Conservation (phyloP, 1,140 invertebrate species). For the Sycophila sp. region DNA sequence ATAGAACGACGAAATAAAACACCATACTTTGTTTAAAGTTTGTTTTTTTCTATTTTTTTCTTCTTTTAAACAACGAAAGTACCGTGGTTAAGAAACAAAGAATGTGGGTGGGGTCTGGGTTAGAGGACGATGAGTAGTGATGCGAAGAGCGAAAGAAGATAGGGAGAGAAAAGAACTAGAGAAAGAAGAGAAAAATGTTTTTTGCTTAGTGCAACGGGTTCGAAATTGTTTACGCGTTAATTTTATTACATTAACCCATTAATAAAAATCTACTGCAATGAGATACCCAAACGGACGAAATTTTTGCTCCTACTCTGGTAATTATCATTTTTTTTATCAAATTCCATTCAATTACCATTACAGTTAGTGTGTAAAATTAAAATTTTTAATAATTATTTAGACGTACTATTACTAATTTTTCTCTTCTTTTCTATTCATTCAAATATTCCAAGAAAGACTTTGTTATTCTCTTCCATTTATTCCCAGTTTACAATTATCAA, state of each 20-base stretch:
- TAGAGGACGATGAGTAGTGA: constrained; percentile 2
- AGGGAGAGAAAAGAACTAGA: constrained; percentile 1
- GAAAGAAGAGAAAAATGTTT: constrained; percentile 28
- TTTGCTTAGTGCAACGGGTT: no score
- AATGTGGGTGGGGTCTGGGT: not conserved
- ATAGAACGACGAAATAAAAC: constrained; percentile 13
- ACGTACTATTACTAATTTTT: no score
- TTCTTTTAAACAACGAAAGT: not conserved
- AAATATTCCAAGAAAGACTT: constrained; percentile 11
- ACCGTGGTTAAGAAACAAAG: constrained; percentile 14
- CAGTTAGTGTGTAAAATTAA: no score
- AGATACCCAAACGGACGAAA: no score
- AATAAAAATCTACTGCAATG: no score
- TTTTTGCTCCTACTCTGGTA: no score
- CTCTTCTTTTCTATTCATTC: constrained; percentile 4
- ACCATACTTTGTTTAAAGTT: not conserved
- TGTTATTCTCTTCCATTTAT: constrained; percentile 32
- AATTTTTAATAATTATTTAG: no score
- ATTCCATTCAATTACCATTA: no score
- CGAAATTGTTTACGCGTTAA: no score
- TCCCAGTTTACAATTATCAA: constrained; percentile 46
- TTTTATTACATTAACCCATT: no score
- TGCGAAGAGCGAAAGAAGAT: constrained; percentile 7
- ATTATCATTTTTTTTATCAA: no score
- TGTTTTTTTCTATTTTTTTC: not conserved